Conservation (phyloP, 2,797 vertebrate genomes). For the Pygocentrus nattereri region DNA sequence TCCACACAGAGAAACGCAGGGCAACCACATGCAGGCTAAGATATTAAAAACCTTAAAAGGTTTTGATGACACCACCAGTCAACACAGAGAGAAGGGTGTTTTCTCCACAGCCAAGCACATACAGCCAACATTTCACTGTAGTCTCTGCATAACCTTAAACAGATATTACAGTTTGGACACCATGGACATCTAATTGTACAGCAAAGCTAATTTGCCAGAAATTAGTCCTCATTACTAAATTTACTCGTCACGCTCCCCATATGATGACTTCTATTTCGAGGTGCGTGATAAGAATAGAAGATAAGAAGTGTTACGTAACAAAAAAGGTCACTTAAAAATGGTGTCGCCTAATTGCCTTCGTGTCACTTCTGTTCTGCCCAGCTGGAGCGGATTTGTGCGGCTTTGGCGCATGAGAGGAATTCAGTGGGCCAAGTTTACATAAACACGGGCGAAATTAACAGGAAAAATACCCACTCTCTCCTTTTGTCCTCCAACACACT, state of each 20-base stretch:
- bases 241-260: neutral
- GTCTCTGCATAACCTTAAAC: constrained; percentile 8
- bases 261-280: constrained; percentile 37
- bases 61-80: neutral
- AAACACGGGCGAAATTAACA: constrained; percentile 37
- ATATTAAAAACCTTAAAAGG: neutral
- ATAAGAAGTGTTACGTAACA: constrained; percentile 26
- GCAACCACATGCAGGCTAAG: neutral
- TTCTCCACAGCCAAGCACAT: neutral
- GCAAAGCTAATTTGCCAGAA: constrained; percentile 37
- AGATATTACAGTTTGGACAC: constrained; percentile 2
- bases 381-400: constrained; percentile 38
- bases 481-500: constrained; percentile 7
- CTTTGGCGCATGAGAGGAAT: constrained; percentile 36
- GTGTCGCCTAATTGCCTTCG: constrained; percentile 44
- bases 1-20: neutral
- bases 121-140: neutral
- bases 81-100: neutral
- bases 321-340: constrained; percentile 37
- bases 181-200: neutral
- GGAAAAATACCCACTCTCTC: constrained; percentile 19
- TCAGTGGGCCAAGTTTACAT: constrained; percentile 25
- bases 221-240: constrained; percentile 32
- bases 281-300: neutral
- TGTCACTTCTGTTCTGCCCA: constrained; percentile 15